Percentiles rank a stretch among this genome's conserved stretches.
Evolutionary conservation across 2,113 vertebrate genomes (phyloP).

Genomic region (Neogobius melanostomus): DNA sequence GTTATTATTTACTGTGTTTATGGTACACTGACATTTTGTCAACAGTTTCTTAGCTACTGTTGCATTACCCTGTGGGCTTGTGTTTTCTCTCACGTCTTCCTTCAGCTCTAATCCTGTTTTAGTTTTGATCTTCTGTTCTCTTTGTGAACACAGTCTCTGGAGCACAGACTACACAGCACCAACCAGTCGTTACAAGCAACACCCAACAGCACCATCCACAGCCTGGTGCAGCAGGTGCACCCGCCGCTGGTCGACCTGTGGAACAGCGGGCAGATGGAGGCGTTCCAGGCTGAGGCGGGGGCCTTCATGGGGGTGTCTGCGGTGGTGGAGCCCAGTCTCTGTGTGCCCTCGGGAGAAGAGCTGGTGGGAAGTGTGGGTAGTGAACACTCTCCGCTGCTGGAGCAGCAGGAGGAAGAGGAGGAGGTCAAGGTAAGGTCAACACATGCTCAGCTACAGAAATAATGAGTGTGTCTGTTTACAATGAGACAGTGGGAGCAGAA

Average conservation of each 20-base stretch:
- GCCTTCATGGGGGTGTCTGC: conserved; percentile 78
- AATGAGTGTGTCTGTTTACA: conserved; percentile 13
- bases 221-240: conserved; percentile 77
- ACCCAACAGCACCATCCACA: conserved; percentile 83
- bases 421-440: conserved; percentile 74
- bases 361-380: conserved; percentile 78
- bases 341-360: conserved; percentile 70
- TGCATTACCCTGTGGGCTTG: background rate
- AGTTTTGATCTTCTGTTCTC: conserved; percentile 21
- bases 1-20: background rate
- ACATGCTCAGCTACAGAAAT: conserved; percentile 7
- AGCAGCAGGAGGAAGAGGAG: conserved; percentile 80
- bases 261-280: conserved; percentile 79
- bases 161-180: conserved; percentile 76
- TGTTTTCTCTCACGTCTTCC: conserved; percentile 1
- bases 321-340: conserved; percentile 76
- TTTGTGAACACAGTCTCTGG: conserved; percentile 63
- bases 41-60: conserved; percentile 1
- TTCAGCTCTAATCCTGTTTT: background rate
- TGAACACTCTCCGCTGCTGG: conserved; percentile 86
- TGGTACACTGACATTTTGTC: background rate
- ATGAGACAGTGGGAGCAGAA: background rate
- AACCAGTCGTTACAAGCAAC: conserved; percentile 80
- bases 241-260: conserved; percentile 87
- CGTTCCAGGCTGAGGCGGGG: conserved; percentile 79